These are phyloP conservation scores for Nephotettix cincticeps DNA, from an alignment of 1,140 invertebrate genomes.

Conservation along the genomic window DNA sequence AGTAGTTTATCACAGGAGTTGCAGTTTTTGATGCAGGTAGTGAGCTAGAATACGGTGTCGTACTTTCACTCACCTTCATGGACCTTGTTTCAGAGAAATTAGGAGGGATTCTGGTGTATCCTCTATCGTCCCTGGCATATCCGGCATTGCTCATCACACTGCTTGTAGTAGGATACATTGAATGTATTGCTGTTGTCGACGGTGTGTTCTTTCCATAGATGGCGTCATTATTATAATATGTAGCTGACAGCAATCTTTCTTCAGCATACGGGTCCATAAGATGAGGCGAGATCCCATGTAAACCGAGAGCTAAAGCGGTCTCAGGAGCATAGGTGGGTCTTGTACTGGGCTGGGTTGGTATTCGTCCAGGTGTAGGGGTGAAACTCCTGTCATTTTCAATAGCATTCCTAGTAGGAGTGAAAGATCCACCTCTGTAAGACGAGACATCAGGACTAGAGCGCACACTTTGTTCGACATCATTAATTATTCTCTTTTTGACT, in stretches of 20 bases:
- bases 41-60: neutral
- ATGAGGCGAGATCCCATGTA: conserved; percentile 31
- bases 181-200: conserved; percentile 18
- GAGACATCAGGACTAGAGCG: neutral
- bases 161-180: conserved; percentile 28
- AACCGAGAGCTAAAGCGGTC: conserved; percentile 22
- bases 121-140: conserved; percentile 20
- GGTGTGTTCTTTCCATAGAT: conserved; percentile 30
- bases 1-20: conserved; percentile 23
- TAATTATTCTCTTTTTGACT: conserved; percentile 59
- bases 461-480: conserved; percentile 48
- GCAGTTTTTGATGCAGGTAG: neutral
- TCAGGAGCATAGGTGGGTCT: conserved; percentile 23
- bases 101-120: conserved; percentile 18
- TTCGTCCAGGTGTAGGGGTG: conserved; percentile 40
- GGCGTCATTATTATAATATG: conserved; percentile 26
- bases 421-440: conserved; percentile 35
- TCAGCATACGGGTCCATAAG: conserved; percentile 33
- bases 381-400: conserved; percentile 39
- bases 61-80: conserved; percentile 19
- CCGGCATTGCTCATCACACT: conserved; percentile 24
- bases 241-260: conserved; percentile 26
- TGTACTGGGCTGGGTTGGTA: conserved; percentile 34
- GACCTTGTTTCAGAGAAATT: conserved; percentile 22
- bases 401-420: conserved; percentile 37